Conservation (phyloP, 2,113 vertebrate genomes). For the Lophura nycthemera region DNA sequence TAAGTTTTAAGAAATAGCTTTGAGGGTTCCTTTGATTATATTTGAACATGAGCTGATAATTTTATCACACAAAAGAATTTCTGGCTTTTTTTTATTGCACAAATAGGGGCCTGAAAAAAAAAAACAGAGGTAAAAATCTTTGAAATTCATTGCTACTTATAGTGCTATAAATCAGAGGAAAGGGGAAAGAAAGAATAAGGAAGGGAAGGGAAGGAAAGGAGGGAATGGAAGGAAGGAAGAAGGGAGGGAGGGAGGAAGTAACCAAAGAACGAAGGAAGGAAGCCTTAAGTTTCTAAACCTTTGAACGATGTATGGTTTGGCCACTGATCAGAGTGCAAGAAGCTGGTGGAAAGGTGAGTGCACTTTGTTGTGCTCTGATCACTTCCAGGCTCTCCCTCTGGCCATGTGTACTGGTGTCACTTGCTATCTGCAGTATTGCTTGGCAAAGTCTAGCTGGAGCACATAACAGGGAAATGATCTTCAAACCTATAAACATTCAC, state of each 20-base stretch:
- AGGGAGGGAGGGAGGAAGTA: too few relatives aligned
- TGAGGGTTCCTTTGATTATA: background rate
- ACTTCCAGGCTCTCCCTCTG: background rate
- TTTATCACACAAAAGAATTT: background rate
- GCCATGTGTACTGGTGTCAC: background rate
- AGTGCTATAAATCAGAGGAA: background rate
- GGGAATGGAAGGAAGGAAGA: background rate
- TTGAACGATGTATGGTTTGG: background rate
- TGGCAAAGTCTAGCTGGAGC: background rate
- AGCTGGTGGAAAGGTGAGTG: background rate
- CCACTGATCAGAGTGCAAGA: background rate
- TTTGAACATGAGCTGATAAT: fast-evolving
- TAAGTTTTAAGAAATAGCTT: background rate
- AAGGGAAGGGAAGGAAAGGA: too few relatives aligned
- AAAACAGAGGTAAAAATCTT: too few relatives aligned
- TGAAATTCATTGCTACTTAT: background rate
- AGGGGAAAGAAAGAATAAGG: background rate
- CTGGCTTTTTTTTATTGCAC: background rate
- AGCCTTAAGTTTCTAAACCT: background rate
- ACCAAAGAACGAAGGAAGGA: background rate
- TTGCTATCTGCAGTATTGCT: background rate
- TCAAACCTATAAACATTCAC: background rate
- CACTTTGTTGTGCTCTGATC: background rate
- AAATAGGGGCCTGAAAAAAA: background rate
- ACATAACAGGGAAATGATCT: background rate